A percentile compares a stretch with the other conserved stretches of the same genome.
Evolutionary conservation across 1,140 invertebrate genomes (phyloP).

Genomic region (Condylostylus longicornis): DNA sequence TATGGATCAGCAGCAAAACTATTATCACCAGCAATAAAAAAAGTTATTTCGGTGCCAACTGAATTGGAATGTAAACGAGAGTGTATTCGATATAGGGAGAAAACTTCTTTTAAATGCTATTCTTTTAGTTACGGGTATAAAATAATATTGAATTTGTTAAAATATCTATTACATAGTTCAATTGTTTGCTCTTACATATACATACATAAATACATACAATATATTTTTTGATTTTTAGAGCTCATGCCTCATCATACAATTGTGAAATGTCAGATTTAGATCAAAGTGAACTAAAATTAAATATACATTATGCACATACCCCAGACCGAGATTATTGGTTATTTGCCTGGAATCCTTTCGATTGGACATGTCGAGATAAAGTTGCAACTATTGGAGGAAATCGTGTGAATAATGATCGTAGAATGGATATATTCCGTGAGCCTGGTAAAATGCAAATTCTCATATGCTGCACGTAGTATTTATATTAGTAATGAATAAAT

Average conservation of each 20-base stretch:
- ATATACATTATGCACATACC: conserved; percentile 41
- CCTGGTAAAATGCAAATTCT: conserved; percentile 31
- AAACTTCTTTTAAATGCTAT: conserved; percentile 47
- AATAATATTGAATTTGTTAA: neutral
- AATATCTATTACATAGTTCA: neutral
- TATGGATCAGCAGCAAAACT: conserved; percentile 54
- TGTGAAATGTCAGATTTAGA: conserved; percentile 50
- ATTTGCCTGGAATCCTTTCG: conserved; percentile 44
- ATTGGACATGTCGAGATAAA: conserved; percentile 31
- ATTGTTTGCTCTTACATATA: neutral
- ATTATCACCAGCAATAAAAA: conserved; percentile 45
- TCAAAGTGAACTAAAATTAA: conserved; percentile 44
- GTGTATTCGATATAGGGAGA: conserved; percentile 42
- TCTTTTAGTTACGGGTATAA: conserved; percentile 53
- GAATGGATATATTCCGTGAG: conserved; percentile 32
- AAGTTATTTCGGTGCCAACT: conserved; percentile 40
- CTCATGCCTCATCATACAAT: conserved; percentile 31
- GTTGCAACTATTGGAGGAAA: conserved; percentile 30
- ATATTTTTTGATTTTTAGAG: conserved; percentile 10
- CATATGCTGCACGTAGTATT: conserved; percentile 26
- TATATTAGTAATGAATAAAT: neutral
- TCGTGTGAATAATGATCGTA: conserved; percentile 29
- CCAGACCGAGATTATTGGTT: conserved; percentile 40
- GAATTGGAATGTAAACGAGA: conserved; percentile 53
- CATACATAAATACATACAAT: no score